These are phyloP conservation scores for Cerastis rubricosa DNA, from an alignment of 2,888 invertebrate species.

Conservation along the genomic window DNA sequence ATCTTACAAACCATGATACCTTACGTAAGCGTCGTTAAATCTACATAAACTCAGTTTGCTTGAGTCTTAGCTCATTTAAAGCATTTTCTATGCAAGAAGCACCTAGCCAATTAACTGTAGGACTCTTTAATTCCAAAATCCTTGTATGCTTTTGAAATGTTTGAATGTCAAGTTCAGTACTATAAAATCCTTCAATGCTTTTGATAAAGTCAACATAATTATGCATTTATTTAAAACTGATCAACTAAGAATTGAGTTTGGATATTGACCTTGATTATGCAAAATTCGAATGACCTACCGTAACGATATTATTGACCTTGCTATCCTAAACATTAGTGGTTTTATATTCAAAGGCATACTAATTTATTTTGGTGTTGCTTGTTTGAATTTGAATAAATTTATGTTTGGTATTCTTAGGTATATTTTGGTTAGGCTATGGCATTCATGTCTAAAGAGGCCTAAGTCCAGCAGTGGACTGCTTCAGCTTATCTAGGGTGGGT, in stretches of 20 bases:
- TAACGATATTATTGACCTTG: constrained; percentile 45
- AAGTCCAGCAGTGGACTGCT: background rate
- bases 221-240: constrained; percentile 15
- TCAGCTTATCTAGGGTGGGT: background rate
- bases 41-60: constrained; percentile 16
- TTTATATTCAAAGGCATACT: constrained; percentile 22
- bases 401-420: background rate
- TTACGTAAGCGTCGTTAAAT: constrained; percentile 24
- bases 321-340: constrained; percentile 5
- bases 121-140: background rate
- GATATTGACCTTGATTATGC: constrained; percentile 59
- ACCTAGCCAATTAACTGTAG: background rate
- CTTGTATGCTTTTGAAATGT: background rate
- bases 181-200: background rate
- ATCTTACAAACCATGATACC: constrained; percentile 3
- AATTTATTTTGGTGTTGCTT: constrained; percentile 23
- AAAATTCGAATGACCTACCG: constrained; percentile 45
- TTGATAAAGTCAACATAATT: constrained; percentile 16
- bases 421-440: background rate
- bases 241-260: constrained; percentile 30
- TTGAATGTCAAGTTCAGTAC: constrained; percentile 44
- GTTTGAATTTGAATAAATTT: constrained; percentile 34
- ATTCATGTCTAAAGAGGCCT: background rate
- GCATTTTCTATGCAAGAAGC: constrained; percentile 25
- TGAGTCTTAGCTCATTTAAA: constrained; percentile 11